Conservation (phyloP, 2,113 vertebrate genomes). For the Noturus placidus region DNA sequence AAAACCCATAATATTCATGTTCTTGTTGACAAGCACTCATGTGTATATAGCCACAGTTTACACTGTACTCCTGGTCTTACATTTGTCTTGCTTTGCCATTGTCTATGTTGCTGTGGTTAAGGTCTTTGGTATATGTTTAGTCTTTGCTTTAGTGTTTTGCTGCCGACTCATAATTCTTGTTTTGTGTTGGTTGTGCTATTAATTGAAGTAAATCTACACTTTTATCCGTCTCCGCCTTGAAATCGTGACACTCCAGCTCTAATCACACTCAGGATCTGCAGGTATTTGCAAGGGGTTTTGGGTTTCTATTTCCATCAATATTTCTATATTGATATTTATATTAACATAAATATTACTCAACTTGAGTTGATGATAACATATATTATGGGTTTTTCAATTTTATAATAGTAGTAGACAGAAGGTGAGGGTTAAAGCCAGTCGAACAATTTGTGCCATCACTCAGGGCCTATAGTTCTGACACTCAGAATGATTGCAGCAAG, state of each 20-base stretch:
- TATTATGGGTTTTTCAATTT: neutral
- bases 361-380: neutral
- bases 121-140: too few relatives aligned
- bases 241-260: neutral
- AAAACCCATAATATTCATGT: neutral
- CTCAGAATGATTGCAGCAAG: constrained; percentile 11
- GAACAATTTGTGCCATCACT: neutral
- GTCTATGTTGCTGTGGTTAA: too few relatives aligned
- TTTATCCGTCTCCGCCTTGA: too few relatives aligned
- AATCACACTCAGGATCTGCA: neutral
- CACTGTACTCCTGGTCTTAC: too few relatives aligned
- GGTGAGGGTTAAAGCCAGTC: constrained; percentile 46
- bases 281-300: neutral
- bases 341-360: neutral
- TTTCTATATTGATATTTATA: neutral
- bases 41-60: too few relatives aligned
- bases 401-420: constrained; percentile 49
- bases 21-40: too few relatives aligned
- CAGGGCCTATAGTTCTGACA: neutral
- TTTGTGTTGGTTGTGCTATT: too few relatives aligned
- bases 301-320: neutral
- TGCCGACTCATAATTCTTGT: too few relatives aligned
- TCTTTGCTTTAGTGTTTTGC: too few relatives aligned
- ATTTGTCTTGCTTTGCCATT: too few relatives aligned
- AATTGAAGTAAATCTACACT: too few relatives aligned